Evolutionary conservation across 1,140 invertebrate species (phyloP).

Genomic region (Drosophila sp.): DNA sequence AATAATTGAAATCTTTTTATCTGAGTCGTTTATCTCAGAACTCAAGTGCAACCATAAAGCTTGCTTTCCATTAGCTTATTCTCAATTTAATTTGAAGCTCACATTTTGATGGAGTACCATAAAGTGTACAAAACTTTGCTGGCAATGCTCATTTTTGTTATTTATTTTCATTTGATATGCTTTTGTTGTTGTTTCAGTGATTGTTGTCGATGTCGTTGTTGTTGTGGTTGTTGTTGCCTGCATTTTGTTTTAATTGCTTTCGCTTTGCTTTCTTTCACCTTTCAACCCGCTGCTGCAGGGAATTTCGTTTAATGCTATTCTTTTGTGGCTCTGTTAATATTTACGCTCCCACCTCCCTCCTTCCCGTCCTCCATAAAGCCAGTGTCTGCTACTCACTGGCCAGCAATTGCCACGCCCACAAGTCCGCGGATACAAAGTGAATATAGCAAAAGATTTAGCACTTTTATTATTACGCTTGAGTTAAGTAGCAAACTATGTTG

Average conservation of each 20-base stretch:
- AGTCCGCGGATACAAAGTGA: slow-evolving; percentile 66
- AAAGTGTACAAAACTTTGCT: slow-evolving; percentile 54
- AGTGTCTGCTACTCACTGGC: background rate
- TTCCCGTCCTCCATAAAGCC: background rate
- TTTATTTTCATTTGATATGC: slow-evolving; percentile 25
- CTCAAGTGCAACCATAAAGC: background rate
- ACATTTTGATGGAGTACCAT: slow-evolving; percentile 57
- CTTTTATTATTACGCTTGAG: slow-evolving; percentile 83
- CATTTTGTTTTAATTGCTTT: slow-evolving; percentile 76
- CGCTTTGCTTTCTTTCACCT: slow-evolving; percentile 65
- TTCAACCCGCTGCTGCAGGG: slow-evolving; percentile 30
- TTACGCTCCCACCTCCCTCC: slow-evolving; percentile 33
- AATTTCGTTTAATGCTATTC: slow-evolving; percentile 52
- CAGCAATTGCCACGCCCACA: slow-evolving; percentile 21
- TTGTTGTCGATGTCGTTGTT: slow-evolving; percentile 12
- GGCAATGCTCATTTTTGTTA: slow-evolving; percentile 24
- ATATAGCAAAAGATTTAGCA: slow-evolving; percentile 83
- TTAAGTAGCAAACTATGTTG: slow-evolving; percentile 83
- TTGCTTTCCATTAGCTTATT: background rate
- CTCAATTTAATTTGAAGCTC: slow-evolving; percentile 5
- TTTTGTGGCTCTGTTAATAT: slow-evolving; percentile 70
- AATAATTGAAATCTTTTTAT: background rate
- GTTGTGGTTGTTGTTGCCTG: slow-evolving; percentile 38
- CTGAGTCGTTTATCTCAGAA: too few relatives aligned
- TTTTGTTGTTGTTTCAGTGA: slow-evolving; percentile 18